A percentile compares a stretch with the other conserved stretches of the same genome.
phyloP scores from a whole-genome alignment of 2,888 invertebrate genomes.

The Brachypterus glaber region DNA sequence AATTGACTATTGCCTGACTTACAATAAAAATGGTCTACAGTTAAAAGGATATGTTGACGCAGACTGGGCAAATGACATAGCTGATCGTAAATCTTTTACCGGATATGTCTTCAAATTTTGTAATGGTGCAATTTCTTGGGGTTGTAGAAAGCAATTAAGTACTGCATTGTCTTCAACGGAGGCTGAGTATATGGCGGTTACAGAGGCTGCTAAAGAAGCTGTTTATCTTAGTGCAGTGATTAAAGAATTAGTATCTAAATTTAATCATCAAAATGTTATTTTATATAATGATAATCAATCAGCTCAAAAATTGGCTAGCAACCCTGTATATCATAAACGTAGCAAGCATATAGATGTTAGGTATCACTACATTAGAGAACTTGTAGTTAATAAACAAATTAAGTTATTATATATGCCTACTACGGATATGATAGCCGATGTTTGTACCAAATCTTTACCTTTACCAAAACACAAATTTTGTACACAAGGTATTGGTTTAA shows the following conservation, averaged over 20 bases:
- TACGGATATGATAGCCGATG: too few species aligned
- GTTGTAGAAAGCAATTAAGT: constrained; percentile 16
- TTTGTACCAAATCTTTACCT: too few species aligned
- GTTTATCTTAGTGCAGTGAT: constrained; percentile 9
- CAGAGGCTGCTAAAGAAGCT: constrained; percentile 12
- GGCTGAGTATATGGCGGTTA: too few species aligned
- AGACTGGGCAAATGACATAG: constrained; percentile 3
- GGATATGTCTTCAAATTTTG: constrained; percentile 14
- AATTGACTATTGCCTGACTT: not conserved
- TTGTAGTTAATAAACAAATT: too few species aligned
- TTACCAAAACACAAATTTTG: too few species aligned
- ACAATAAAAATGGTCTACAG: constrained; percentile 1
- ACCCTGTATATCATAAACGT: constrained; percentile 20
- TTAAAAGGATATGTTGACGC: constrained; percentile 8
- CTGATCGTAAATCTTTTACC: constrained; percentile 7
- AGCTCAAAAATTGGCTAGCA: constrained; percentile 21
- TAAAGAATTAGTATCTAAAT: constrained; percentile 12
- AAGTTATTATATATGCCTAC: too few species aligned
- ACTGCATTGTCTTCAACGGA: constrained; percentile 15
- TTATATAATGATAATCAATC: constrained; percentile 19
- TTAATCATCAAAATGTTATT: constrained; percentile 4
- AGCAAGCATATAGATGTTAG: constrained; percentile 19
- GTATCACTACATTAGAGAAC: constrained; percentile 31
- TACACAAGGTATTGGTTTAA: too few species aligned
- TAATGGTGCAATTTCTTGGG: constrained; percentile 14